Conservation (phyloP, 2,113 vertebrate species). For the Myiopsitta monachus region DNA sequence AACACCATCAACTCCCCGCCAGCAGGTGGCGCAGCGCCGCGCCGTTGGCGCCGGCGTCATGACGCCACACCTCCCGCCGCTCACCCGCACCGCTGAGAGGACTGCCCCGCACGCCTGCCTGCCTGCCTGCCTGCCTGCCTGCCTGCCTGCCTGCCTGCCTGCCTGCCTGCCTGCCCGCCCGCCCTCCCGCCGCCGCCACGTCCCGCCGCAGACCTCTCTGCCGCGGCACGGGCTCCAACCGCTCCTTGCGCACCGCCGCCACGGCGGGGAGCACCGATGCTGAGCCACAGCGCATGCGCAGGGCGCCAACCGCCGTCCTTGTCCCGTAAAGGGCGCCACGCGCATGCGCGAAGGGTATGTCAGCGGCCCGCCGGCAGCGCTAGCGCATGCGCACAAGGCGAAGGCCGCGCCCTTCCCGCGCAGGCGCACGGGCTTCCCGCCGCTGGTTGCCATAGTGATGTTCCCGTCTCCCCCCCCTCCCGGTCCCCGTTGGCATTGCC, state of each 20-base stretch:
- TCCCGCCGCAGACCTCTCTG: neutral
- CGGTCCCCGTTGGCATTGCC: accelerated
- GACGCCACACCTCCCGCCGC: neutral
- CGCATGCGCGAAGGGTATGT: neutral
- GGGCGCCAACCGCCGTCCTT: neutral
- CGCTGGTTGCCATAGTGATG: accelerated
- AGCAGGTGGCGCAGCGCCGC: neutral
- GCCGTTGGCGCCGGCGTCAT: neutral
- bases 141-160: neutral
- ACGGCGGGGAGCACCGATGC: neutral
- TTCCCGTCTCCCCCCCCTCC: accelerated
- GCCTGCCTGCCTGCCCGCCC: no score
- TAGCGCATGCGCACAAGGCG: neutral
- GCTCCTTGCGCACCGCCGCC: neutral
- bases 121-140: neutral
- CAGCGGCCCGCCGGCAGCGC: accelerated
- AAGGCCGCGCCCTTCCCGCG: accelerated
- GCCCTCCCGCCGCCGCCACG: neutral
- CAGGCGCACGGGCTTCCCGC: neutral
- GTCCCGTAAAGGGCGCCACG: accelerated
- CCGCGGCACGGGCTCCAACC: neutral
- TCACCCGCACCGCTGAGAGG: neutral
- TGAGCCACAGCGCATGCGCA: neutral
- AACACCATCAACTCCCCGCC: neutral
- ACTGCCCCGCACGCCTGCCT: neutral